A percentile compares a stretch with the other conserved stretches of the same genome.
These are phyloP conservation scores for Oppia nitens DNA, from an alignment of 1,140 invertebrate species.

Conservation along the genomic window DNA sequence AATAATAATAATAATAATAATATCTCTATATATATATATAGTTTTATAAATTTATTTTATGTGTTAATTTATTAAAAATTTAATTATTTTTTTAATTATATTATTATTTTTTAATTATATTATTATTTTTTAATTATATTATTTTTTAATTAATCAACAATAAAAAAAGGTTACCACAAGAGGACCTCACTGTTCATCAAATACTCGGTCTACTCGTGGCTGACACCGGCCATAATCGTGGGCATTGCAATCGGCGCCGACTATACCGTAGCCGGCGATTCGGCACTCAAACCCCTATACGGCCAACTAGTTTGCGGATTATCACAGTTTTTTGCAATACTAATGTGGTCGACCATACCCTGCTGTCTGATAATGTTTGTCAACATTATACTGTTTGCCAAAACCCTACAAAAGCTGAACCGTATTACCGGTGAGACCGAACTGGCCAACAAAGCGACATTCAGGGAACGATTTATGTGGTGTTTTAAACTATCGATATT, in stretches of 20 bases:
- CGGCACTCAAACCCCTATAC: constrained; percentile 23
- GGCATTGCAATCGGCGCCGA: constrained; percentile 21
- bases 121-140: too few species aligned
- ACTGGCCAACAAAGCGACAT: constrained; percentile 16
- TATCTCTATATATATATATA: too few species aligned
- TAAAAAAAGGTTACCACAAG: not conserved
- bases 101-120: too few species aligned
- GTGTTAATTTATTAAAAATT: too few species aligned
- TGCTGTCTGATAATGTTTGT: constrained; percentile 30
- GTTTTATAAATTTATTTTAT: too few species aligned
- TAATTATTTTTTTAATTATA: too few species aligned
- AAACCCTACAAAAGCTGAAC: constrained; percentile 29
- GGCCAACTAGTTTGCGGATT: constrained; percentile 36
- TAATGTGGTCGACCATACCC: constrained; percentile 37
- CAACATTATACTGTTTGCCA: constrained; percentile 36
- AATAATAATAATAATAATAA: too few species aligned
- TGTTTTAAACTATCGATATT: constrained; percentile 34
- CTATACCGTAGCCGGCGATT: constrained; percentile 13
- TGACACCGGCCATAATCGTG: not conserved
- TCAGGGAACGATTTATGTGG: constrained; percentile 27
- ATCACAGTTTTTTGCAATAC: constrained; percentile 32
- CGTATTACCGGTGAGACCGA: constrained; percentile 14
- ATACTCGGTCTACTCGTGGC: not conserved
- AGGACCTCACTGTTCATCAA: constrained; percentile 13
- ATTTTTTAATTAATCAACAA: too few species aligned